Conservation (phyloP, 2,113 vertebrate genomes). For the Eonycteris spelaea region DNA sequence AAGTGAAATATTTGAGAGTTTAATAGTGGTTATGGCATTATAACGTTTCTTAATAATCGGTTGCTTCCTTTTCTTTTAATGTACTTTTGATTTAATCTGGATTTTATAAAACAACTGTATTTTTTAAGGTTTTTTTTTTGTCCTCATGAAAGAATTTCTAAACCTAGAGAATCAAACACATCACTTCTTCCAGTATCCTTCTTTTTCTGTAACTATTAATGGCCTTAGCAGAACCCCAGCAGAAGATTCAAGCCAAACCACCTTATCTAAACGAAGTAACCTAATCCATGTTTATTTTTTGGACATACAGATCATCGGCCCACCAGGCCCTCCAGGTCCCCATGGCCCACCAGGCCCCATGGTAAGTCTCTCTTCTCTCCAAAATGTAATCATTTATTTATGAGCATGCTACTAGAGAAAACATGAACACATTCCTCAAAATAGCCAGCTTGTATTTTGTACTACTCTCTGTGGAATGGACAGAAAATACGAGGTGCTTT, state of each 20-base stretch:
- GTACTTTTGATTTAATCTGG: conserved; percentile 46
- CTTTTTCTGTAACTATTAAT: conserved; percentile 11
- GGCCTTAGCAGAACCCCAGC: conserved; percentile 32
- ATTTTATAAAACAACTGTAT: conserved; percentile 12
- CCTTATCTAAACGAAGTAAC: conserved; percentile 67
- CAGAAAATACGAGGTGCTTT: not conserved
- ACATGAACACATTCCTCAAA: not conserved
- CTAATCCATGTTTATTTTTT: conserved; percentile 69
- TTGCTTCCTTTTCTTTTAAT: conserved; percentile 50
- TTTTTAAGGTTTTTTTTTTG: not conserved
- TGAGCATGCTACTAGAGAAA: not conserved
- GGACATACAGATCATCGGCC: conserved; percentile 89
- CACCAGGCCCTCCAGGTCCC: conserved; percentile 92
- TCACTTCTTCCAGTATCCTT: conserved; percentile 13
- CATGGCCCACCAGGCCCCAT: conserved; percentile 97
- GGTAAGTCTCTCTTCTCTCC: conserved; percentile 84
- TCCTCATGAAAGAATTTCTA: conserved; percentile 32
- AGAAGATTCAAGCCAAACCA: conserved; percentile 1
- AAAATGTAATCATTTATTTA: not conserved
- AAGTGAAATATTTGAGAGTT: not conserved
- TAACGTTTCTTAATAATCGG: conserved; percentile 28
- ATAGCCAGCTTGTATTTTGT: not conserved
- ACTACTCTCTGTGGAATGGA: not conserved
- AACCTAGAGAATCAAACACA: not conserved
- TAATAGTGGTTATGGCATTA: not conserved